Evolutionary conservation across 2,888 invertebrate genomes (phyloP), one percentile per base, ranked within the genome.

Genomic region (Stomorhina lunata): DNA sequence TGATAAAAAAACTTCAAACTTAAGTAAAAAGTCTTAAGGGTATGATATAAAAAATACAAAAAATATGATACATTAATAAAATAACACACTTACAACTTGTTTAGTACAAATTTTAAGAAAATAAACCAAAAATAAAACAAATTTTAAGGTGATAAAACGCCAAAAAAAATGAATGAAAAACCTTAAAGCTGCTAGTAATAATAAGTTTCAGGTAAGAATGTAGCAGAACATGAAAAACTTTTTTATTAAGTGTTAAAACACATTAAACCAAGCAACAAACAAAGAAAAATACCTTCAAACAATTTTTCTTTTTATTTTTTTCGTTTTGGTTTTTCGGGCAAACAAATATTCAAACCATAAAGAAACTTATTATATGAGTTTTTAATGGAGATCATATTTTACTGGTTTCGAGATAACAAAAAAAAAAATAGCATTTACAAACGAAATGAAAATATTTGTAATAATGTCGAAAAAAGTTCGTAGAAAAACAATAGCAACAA

Each of bases 201-300:
- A 57, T 57, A 20, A 34, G 22, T 66, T n/a, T 50, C 0, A 32
- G 40, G 57, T 61, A 50, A 68, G 45, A 61, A 22, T 45, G 17
- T 61, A 12, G n/a, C 7, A 34, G 59, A 37, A 59, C 37, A 73
- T 17, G 50, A 61, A 57, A 66, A 68, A 68, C 59, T 40, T 61
- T 59, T 63, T 59, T 66, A 50, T 66, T 66, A 65, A 61, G 72
- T 79, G 79, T 57, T 73, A 53, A 72, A 80, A 73, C 66, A 50
- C 50, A 40, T 66, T 77, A 77, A 68, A 68, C 10, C 34, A 37
- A 37, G n/a, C 25, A 40, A 76, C 34, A 59, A 61, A 10, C 10
- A 29, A 20, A 63, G 32, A 50, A 34, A 17, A 61, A 40, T 48
- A 17, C 37, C 43, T 10, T 12, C n/a, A 63, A n/a, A 53, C 12